Base-by-base conservation (phyloP, 2,797 vertebrate genomes). In the Rhinophrynus dorsalis region DNA sequence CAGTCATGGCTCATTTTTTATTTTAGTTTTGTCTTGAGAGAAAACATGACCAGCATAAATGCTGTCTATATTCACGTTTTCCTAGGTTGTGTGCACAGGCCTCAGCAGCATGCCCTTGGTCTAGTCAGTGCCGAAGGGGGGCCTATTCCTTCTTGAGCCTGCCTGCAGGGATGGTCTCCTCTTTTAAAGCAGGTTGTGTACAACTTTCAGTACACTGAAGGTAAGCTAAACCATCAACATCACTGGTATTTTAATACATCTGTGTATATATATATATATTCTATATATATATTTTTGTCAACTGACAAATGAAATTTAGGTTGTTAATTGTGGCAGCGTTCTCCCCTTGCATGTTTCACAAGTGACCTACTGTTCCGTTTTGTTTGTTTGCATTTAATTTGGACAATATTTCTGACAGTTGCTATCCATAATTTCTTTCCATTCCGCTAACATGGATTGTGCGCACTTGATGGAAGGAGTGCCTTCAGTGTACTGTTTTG, bases 121-220 rank as follows among this genome's bases (percentile, higher is more conserved):
- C 89, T 91, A 92, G 90, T 91, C 91, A 92, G 91, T 93, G 91
- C 91, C 91, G 91, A 91, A 92, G 86, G 91, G 90, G 56, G 88
- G 88, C 84, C 91, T 91, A 84, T 92, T 90, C 85, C 92, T 92
- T 88, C 92, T 90, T 91, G 92, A 92, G 91, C 90, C 91, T 91
- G 88, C 91, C 92, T 85, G 89, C 93, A 92, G 92, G 89, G 90
- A 94, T 88, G 90, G 88, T 87, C 87, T 91, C 91, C 89, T 92
- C 91, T 92, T 91, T 93, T 91, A 93, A 94, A 92, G 92, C 93
- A 95, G 93, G 92, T 92, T 93, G 91, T 90, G 91, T 92, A 88
- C 91, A 91, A 84, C 92, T 92, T 88, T 92, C 89, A 92, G 93
- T 95, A 93, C 92, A 94, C 92, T 94, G 92, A 93, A 94, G 93